Conservation (phyloP, 2,888 invertebrate species). For the Acanthosepion pharaonis region DNA sequence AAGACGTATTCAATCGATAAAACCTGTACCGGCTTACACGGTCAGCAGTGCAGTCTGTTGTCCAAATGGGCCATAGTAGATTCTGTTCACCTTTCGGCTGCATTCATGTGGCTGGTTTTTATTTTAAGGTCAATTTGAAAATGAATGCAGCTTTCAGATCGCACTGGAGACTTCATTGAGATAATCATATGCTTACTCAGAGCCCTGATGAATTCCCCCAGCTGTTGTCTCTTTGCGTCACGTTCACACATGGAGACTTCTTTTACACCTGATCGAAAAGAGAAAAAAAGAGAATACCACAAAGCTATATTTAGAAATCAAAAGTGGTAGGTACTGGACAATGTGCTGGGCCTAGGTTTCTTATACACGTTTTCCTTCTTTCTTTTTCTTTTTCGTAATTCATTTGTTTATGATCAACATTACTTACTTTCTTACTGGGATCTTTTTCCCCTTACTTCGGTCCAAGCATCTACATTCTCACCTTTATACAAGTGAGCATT, state of each 20-base stretch:
- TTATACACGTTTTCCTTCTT: not conserved
- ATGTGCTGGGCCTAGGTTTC: not conserved
- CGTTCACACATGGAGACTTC: not conserved
- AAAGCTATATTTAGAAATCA: conserved; percentile 4
- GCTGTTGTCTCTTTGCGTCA: not conserved
- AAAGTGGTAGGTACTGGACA: not conserved
- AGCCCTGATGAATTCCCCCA: not conserved
- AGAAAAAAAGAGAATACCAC: not conserved
- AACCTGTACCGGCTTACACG: not conserved
- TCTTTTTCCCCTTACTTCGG: not conserved
- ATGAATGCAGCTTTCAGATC: not conserved
- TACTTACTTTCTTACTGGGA: too few relatives aligned
- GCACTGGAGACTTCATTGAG: not conserved
- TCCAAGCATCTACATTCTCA: not conserved
- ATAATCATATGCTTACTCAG: not conserved
- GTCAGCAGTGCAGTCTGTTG: not conserved
- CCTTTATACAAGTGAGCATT: not conserved
- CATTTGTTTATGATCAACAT: not conserved
- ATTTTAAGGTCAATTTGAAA: not conserved
- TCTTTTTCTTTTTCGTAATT: not conserved
- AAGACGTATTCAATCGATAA: not conserved
- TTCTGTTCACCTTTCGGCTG: not conserved
- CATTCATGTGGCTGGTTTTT: not conserved
- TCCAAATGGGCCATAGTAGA: not conserved
- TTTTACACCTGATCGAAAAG: not conserved